A percentile compares a stretch with the other conserved stretches of the same genome.
Conservation (phyloP, 2,797 vertebrate genomes). For the Lepilemur septentrionalis region DNA sequence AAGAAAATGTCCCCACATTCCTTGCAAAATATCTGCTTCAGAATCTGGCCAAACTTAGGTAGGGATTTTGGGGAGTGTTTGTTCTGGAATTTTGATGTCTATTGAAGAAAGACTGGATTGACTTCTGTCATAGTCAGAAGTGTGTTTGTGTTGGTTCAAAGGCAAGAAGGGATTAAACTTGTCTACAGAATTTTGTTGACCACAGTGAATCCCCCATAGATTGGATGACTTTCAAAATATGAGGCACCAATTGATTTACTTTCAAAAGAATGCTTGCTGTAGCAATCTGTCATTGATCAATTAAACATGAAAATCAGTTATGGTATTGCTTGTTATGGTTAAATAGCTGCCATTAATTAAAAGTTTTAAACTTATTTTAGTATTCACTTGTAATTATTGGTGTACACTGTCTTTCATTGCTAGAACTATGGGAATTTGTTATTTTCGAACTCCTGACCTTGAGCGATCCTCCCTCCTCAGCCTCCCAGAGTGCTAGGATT, state of each 20-base stretch:
- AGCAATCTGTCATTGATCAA: neutral
- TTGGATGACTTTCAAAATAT: neutral
- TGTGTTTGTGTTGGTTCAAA: neutral
- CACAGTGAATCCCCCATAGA: neutral
- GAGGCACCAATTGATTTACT: neutral
- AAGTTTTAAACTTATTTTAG: neutral
- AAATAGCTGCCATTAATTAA: neutral
- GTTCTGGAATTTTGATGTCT: neutral
- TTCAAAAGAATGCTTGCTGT: neutral
- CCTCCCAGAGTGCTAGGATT: too few species aligned
- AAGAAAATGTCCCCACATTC: rapidly evolving
- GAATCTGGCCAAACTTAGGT: neutral
- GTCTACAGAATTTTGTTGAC: neutral
- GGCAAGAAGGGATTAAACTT: neutral
- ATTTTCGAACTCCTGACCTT: neutral
- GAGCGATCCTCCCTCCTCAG: too few species aligned
- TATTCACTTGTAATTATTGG: neutral
- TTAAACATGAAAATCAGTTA: neutral
- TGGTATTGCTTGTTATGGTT: neutral
- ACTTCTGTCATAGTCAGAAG: neutral
- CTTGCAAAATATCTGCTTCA: neutral
- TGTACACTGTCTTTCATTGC: neutral
- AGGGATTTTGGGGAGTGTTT: neutral
- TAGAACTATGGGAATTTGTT: neutral
- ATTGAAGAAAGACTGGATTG: neutral